A percentile compares a stretch with the other conserved stretches of the same genome.
Conservation (phyloP, 2,797 vertebrate species). For the Cephalopachus bancanus region DNA sequence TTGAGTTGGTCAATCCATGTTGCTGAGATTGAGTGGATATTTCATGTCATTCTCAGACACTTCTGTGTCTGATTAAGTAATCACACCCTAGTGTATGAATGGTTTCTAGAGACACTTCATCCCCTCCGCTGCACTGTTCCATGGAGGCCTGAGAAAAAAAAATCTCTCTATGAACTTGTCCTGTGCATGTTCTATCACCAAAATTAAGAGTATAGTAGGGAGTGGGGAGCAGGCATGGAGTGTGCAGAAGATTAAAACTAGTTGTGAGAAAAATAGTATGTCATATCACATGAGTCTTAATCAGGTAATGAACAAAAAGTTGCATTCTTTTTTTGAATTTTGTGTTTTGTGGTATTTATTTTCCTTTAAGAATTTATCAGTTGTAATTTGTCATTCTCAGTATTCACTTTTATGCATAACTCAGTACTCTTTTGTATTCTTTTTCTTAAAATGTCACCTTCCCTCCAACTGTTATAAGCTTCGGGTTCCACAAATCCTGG, state of each 20-base stretch:
- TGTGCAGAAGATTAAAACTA: background rate
- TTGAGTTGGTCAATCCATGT: background rate
- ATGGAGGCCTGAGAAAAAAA: background rate
- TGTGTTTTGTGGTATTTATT: background rate
- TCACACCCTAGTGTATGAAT: background rate
- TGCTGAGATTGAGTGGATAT: background rate
- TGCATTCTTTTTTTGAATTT: conserved; percentile 9
- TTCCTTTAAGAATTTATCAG: conserved; percentile 21
- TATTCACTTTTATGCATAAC: background rate
- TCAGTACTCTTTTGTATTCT: background rate
- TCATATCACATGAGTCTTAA: background rate
- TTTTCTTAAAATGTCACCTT: background rate
- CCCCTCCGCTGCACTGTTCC: background rate
- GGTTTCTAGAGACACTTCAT: background rate
- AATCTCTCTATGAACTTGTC: background rate
- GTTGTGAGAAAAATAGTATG: background rate
- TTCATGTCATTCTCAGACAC: background rate
- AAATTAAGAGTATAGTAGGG: background rate
- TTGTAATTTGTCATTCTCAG: background rate
- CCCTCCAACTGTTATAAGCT: background rate
- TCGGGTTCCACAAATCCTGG: background rate
- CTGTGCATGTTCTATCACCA: background rate
- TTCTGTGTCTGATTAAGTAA: background rate
- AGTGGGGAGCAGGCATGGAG: background rate
- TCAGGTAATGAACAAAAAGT: background rate